Evolutionary conservation across 2,888 invertebrate genomes (phyloP).

Genomic region (Xanthia icteritia): DNA sequence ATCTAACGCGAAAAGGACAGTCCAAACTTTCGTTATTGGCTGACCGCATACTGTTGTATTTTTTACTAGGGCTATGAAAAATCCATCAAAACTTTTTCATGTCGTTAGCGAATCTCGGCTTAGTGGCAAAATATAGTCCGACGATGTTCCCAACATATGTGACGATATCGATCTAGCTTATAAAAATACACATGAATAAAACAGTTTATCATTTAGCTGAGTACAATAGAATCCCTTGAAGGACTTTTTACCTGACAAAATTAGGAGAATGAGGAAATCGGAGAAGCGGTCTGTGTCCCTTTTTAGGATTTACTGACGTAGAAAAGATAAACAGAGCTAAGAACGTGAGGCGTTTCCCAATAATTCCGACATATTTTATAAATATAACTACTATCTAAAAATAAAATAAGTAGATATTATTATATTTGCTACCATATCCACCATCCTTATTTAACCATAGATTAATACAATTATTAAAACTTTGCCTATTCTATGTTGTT

Average conservation of each 20-base stretch:
- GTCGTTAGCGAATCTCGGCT: conserved; percentile 82
- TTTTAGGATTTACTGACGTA: conserved; percentile 56
- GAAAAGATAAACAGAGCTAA: conserved; percentile 48
- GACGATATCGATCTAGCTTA: conserved; percentile 64
- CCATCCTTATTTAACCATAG: too few species aligned
- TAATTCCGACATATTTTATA: conserved; percentile 20
- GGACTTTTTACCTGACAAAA: conserved; percentile 54
- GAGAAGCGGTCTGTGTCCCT: conserved; percentile 39
- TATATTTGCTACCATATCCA: not conserved
- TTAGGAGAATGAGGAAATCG: conserved; percentile 39
- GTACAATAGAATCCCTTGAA: conserved; percentile 34
- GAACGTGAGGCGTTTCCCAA: conserved; percentile 4
- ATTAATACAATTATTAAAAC: not conserved
- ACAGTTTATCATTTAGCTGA: conserved; percentile 42
- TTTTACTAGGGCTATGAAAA: conserved; percentile 83
- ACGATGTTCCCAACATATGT: conserved; percentile 69
- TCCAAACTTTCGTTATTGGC: conserved; percentile 79
- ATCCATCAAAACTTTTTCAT: conserved; percentile 86
- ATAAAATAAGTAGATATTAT: not conserved
- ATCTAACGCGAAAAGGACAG: conserved; percentile 67
- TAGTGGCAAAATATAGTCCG: conserved; percentile 72
- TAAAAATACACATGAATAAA: conserved; percentile 49
- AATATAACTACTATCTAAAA: not conserved
- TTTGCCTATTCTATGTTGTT: too few species aligned
- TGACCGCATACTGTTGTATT: conserved; percentile 78